These are phyloP conservation scores for Pomatorhinus ruficollis DNA, from an alignment of 2,113 vertebrate genomes.

Conservation along the genomic window DNA sequence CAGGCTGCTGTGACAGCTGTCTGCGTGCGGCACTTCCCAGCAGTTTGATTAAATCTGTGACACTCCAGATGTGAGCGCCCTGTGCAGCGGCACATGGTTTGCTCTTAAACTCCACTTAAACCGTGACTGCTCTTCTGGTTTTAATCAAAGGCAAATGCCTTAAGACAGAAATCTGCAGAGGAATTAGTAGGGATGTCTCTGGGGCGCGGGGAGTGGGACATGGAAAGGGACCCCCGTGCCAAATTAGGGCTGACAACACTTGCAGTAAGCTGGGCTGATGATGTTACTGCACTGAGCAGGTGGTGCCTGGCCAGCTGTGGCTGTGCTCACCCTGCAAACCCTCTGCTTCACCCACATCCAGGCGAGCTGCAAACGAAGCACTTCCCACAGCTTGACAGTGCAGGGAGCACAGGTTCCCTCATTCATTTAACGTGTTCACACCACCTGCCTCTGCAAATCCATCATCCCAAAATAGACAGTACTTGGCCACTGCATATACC, in stretches of 20 bases:
- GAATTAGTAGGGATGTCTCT: slow-evolving; percentile 64
- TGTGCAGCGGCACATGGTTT: not conserved
- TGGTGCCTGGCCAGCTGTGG: not conserved
- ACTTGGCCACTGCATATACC: accelerated
- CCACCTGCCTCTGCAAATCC: not conserved
- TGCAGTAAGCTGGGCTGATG: not conserved
- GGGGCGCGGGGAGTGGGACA: not conserved
- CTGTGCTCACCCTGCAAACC: not conserved
- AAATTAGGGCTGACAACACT: slow-evolving; percentile 1
- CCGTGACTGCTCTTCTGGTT: slow-evolving; percentile 70
- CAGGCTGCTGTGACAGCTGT: slow-evolving; percentile 65
- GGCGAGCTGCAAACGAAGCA: accelerated
- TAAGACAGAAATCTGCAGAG: slow-evolving; percentile 65
- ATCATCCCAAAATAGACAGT: no score
- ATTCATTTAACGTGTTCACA: not conserved
- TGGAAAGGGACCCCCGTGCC: not conserved
- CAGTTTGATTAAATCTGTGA: slow-evolving; percentile 67
- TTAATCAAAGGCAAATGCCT: slow-evolving; percentile 70
- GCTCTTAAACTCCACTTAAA: slow-evolving; percentile 65
- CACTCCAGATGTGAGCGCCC: slow-evolving; percentile 65
- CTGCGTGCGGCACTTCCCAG: slow-evolving; percentile 53
- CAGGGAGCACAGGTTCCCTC: not conserved
- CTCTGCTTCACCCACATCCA: not conserved
- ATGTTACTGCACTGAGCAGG: not conserved
- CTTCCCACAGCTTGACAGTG: accelerated